Percentiles rank a stretch among this genome's conserved stretches.
phyloP scores from a whole-genome alignment of 2,113 vertebrate species.

The Ophthalmolycus amberensis region DNA sequence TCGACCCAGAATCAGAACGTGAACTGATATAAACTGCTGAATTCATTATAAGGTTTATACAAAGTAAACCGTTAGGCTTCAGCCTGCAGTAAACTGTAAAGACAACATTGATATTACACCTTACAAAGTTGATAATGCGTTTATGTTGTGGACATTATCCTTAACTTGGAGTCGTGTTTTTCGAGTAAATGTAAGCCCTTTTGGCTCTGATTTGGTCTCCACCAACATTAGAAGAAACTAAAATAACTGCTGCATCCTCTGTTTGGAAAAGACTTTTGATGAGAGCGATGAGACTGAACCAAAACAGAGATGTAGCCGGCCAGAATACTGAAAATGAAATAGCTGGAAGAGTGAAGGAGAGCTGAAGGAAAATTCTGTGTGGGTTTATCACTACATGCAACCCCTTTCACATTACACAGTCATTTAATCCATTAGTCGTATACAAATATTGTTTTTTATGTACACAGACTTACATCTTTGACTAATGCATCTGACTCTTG shows the following conservation, averaged over 20 bases:
- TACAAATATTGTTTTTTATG: neutral
- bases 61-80: neutral
- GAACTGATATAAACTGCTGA: constrained; percentile 8
- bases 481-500: neutral
- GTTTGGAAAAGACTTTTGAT: neutral
- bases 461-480: neutral
- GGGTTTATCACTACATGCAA: neutral
- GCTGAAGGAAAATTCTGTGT: neutral
- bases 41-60: neutral
- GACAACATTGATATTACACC: too few species aligned
- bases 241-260: neutral
- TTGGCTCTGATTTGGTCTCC: neutral
- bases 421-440: neutral
- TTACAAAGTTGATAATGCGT: too few species aligned
- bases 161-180: neutral
- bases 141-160: neutral
- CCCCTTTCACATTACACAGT: neutral
- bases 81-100: too few species aligned
- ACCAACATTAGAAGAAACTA: neutral
- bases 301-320: neutral
- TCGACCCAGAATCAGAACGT: constrained; percentile 23
- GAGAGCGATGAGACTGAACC: neutral
- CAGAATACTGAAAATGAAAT: neutral
- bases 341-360: neutral
- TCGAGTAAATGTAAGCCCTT: neutral